These are phyloP conservation scores for Lota lota DNA, from an alignment of 2,113 vertebrate species.

Conservation along the genomic window DNA sequence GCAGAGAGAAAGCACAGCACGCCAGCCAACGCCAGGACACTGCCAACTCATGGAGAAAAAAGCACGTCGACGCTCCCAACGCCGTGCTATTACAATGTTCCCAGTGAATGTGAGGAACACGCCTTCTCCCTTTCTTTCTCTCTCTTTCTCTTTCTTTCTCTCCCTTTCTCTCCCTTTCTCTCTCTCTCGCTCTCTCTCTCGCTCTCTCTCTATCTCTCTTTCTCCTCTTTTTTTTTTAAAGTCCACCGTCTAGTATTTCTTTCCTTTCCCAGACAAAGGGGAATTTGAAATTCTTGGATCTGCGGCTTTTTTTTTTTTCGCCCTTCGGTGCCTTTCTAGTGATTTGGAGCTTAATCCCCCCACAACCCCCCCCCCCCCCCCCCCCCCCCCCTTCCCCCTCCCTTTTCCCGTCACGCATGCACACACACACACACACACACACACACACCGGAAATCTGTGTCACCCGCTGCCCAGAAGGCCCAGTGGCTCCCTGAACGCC, in stretches of 20 bases:
- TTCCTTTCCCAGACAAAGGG: slow-evolving; percentile 60
- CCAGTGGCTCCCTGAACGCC: slow-evolving; percentile 73
- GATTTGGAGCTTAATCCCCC: slow-evolving; percentile 71
- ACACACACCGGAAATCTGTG: slow-evolving; percentile 70
- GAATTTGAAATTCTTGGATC: slow-evolving; percentile 71
- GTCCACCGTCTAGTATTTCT: slow-evolving; percentile 62
- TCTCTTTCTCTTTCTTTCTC: slow-evolving; percentile 3
- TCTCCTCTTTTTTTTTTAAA: slow-evolving; percentile 3
- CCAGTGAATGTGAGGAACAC: slow-evolving; percentile 63
- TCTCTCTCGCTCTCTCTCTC: slow-evolving; percentile 5
- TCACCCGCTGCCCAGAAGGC: slow-evolving; percentile 74
- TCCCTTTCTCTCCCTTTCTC: slow-evolving; percentile 22
- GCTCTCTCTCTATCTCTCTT: slow-evolving; percentile 40
- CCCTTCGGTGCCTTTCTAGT: slow-evolving; percentile 67
- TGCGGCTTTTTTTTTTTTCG: slow-evolving; percentile 19
- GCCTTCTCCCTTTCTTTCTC: slow-evolving; percentile 36
- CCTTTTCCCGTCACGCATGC: slow-evolving; percentile 9
- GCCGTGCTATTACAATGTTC: slow-evolving; percentile 60
- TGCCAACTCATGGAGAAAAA: slow-evolving; percentile 74
- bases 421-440: slow-evolving; percentile 39
- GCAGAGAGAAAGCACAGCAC: slow-evolving; percentile 60
- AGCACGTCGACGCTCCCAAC: slow-evolving; percentile 60
- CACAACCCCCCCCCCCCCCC: slow-evolving; percentile 26
- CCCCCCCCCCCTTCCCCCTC: slow-evolving; percentile 33
- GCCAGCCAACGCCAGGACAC: slow-evolving; percentile 70